Percentiles rank a stretch among this genome's conserved stretches.
phyloP scores from a whole-genome alignment of 2,113 vertebrate species.

The Pimephales promelas region DNA sequence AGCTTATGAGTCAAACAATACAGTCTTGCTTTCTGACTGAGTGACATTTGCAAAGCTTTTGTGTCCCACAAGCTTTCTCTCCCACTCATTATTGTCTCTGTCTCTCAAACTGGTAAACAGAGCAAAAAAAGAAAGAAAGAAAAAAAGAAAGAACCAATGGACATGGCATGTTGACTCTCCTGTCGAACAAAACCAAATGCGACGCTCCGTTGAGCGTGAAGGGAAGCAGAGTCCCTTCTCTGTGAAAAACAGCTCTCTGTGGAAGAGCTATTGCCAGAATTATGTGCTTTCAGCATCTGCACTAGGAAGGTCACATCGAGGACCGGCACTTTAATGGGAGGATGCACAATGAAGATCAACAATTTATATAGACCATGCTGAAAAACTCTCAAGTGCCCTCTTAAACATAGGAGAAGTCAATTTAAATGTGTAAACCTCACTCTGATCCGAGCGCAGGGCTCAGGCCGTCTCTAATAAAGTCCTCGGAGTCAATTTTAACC shows the following conservation, averaged over 20 bases:
- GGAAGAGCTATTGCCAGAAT: background rate
- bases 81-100: background rate
- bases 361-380: background rate
- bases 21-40: conserved; percentile 32
- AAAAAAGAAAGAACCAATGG: conserved; percentile 6
- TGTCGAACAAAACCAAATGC: conserved; percentile 44
- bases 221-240: conserved; percentile 26
- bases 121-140: conserved; percentile 14
- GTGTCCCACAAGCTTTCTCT: conserved; percentile 12
- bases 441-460: background rate
- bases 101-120: conserved; percentile 12
- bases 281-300: background rate
- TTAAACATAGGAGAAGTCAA: background rate
- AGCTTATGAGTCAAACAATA: conserved; percentile 5
- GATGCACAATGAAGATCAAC: background rate
- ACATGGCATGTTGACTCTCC: conserved; percentile 34
- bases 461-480: background rate
- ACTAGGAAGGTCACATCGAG: background rate
- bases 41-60: conserved; percentile 15
- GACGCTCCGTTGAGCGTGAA: conserved; percentile 40
- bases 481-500: background rate
- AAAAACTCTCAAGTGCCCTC: background rate
- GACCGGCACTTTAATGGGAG: background rate
- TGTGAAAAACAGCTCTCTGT: background rate
- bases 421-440: conserved; percentile 13